These are phyloP conservation scores for Pseudachorutes palmiensis DNA, from an alignment of 1,140 invertebrate genomes.

Conservation along the genomic window DNA sequence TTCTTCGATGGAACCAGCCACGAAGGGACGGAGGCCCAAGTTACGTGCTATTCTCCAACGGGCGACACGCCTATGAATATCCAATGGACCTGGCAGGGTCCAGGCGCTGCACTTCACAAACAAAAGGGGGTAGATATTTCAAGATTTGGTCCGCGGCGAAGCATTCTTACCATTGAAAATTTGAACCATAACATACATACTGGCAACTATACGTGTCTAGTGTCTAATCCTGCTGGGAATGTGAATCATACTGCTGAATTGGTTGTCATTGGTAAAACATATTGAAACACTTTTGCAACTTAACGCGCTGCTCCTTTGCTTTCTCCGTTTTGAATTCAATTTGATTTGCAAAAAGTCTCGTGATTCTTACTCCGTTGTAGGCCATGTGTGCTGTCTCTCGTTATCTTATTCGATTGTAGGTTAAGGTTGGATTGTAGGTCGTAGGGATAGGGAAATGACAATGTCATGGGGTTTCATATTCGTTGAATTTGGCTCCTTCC, in stretches of 20 bases:
- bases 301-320: no score
- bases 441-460: no score
- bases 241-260: conserved; percentile 39
- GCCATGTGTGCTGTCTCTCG: no score
- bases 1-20: conserved; percentile 49
- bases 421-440: no score
- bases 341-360: no score
- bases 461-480: conserved; percentile 23
- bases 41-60: conserved; percentile 41
- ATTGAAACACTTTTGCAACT: no score
- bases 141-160: conserved; percentile 46
- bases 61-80: conserved; percentile 45
- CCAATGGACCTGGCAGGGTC: conserved; percentile 40
- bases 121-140: conserved; percentile 45
- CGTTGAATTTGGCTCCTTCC: conserved; percentile 39
- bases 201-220: conserved; percentile 49
- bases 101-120: conserved; percentile 20
- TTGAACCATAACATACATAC: conserved; percentile 55
- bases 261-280: conserved; percentile 40
- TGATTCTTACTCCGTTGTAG: no score
- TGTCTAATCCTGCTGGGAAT: conserved; percentile 43
- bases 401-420: no score
- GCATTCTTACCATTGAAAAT: conserved; percentile 64
- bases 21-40: conserved; percentile 37
- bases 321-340: no score